Evolutionary conservation across 1,140 invertebrate species (phyloP), one percentile per base, ranked within the genome.

Genomic region (Homarus americanus): DNA sequence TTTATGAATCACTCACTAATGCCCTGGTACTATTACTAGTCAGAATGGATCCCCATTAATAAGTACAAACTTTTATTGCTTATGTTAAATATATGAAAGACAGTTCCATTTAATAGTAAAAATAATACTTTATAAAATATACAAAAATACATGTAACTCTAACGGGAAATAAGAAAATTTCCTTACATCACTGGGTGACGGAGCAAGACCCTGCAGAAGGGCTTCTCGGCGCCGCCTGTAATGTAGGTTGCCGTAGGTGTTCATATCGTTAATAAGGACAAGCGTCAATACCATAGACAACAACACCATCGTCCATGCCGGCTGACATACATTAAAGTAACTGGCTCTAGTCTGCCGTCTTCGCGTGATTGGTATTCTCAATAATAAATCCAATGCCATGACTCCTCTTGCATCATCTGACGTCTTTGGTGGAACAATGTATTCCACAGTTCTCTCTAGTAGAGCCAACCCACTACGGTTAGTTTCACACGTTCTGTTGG

Each of bases 221-320:
- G 63, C 63, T 32, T 69, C n/a, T 9, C n/a, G n/a, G 12, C 63
- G 63, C 5, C 5, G 5, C 63, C 63, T 69, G 63, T 28, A 69
- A 9, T 28, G 3, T 2, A 87, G 0, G 24, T 38, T 38, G 28
- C 75, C 76, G 53, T 87, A 87, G 15, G 76, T 87, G 24, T 34
- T 66, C 76, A 87, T 87, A 20, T 87, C 85, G 49, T 87, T 87
- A 36, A 87, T 79, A 7, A 87, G 58, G 1, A 87, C 40, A 17
- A 87, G 85, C 12, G 85, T 80, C 17, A 87, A 34, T 10, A 87
- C 85, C 1, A 80, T n/a, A 34, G 75, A 69, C 53, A 87, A 20
- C 17, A 87, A 24, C 36, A 79, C 0, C 34, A 34, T 34, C 32
- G 85, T 66, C 85, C 84, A 87, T 24, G 12, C 1, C n/a, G 63